Evolutionary conservation across 2,113 vertebrate genomes (phyloP).

Genomic region (Atrichornis clamosus): DNA sequence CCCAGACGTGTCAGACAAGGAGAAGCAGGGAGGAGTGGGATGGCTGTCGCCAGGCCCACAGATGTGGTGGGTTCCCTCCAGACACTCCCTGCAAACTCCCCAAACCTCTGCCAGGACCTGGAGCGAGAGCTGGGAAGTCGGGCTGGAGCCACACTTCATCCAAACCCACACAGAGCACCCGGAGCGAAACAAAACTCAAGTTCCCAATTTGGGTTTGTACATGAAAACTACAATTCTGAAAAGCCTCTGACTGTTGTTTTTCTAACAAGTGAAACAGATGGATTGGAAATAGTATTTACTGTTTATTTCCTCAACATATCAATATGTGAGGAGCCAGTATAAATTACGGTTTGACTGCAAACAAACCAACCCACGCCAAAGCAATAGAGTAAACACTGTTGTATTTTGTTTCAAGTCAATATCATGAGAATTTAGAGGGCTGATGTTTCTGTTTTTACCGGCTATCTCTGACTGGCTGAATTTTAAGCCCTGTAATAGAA

Average conservation of each 20-base stretch:
- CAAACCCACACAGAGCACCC: not conserved
- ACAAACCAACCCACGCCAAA: conserved; percentile 70
- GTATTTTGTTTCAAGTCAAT: conserved; percentile 52
- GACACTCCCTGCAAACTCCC: not conserved
- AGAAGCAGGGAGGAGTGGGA: not conserved
- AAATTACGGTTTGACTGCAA: conserved; percentile 75
- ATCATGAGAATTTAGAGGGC: conserved; percentile 31
- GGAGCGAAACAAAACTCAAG: not conserved
- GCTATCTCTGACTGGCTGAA: conserved; percentile 1
- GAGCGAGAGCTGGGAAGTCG: not conserved
- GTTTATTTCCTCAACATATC: conserved; percentile 79
- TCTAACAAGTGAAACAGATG: conserved; percentile 76
- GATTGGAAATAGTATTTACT: conserved; percentile 79
- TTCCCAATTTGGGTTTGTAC: conserved; percentile 1
- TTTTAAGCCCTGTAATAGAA: not conserved
- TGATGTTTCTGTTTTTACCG: conserved; percentile 48
- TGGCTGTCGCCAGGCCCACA: not conserved
- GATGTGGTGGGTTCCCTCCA: not conserved
- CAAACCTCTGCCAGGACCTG: not conserved
- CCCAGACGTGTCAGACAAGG: not conserved
- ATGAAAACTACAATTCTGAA: conserved; percentile 44
- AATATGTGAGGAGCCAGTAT: conserved; percentile 77
- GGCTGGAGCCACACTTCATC: not conserved
- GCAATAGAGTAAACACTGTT: conserved; percentile 51
- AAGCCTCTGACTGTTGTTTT: conserved; percentile 72